Percentiles rank a stretch among this genome's conserved stretches.
These are phyloP conservation scores for Podarcis muralis DNA, from an alignment of 2,113 vertebrate genomes.

Conservation along the genomic window DNA sequence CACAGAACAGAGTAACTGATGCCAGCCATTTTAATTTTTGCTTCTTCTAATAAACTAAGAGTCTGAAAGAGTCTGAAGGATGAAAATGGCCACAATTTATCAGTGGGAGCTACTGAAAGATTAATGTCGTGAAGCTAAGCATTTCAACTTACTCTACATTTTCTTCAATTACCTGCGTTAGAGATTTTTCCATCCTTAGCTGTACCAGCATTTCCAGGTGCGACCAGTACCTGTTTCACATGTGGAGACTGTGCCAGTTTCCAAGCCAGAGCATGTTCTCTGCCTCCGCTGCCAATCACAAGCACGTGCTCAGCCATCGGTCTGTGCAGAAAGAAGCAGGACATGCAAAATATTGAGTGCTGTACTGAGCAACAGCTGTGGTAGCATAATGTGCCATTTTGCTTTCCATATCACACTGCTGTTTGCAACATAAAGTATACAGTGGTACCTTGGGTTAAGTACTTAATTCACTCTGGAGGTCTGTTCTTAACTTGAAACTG, in stretches of 20 bases:
- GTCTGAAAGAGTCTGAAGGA: background rate
- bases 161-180: constrained; percentile 80
- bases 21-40: background rate
- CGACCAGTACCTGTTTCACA: constrained; percentile 85
- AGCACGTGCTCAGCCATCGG: constrained; percentile 88
- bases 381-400: rapidly evolving
- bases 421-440: background rate
- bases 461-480: too few relatives aligned
- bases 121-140: background rate
- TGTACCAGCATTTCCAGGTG: constrained; percentile 89
- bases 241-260: constrained; percentile 86
- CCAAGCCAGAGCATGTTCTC: constrained; percentile 91
- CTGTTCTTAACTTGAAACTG: too few relatives aligned
- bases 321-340: constrained; percentile 52
- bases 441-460: too few relatives aligned
- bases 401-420: background rate
- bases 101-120: background rate
- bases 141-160: background rate
- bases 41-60: background rate
- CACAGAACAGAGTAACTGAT: background rate
- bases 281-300: constrained; percentile 87
- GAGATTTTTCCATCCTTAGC: constrained; percentile 80
- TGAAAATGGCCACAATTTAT: background rate
- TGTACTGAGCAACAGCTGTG: background rate
- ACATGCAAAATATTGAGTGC: constrained; percentile 30